Percentiles rank a stretch among this genome's conserved stretches.
These are phyloP conservation scores for Podabrus alpinus DNA, from an alignment of 2,888 invertebrate genomes.

Conservation along the genomic window DNA sequence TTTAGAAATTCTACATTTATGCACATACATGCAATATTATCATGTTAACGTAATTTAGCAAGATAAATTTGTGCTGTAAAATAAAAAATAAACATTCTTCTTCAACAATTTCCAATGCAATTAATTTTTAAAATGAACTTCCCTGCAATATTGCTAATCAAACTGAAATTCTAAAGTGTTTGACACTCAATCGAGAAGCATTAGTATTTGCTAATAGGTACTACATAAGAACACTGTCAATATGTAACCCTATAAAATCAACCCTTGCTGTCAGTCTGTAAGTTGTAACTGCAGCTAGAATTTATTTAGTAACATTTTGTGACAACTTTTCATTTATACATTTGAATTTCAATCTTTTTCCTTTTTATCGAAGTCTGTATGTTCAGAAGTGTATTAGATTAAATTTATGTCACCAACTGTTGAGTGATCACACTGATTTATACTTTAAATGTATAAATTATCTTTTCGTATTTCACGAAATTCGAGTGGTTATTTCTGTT, in stretches of 20 bases:
- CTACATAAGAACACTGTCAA: background rate
- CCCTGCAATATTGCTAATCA: background rate
- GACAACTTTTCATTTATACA: background rate
- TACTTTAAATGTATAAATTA: background rate
- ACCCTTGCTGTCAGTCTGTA: background rate
- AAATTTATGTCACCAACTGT: background rate
- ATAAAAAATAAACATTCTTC: background rate
- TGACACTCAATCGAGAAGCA: background rate
- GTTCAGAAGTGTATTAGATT: background rate
- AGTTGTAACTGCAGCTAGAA: background rate
- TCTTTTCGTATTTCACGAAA: background rate
- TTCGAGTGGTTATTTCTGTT: background rate
- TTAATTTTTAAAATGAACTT: background rate
- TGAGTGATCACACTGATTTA: background rate
- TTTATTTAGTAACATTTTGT: background rate
- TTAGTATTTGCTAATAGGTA: background rate
- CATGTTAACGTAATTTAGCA: background rate
- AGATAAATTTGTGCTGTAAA: background rate
- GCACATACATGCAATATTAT: background rate
- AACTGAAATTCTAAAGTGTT: background rate
- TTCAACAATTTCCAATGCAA: background rate
- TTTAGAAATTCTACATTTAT: slow-evolving; percentile 16
- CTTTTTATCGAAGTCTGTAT: background rate
- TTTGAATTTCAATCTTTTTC: background rate
- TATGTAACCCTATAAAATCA: background rate